phyloP scores from a whole-genome alignment of 2,797 vertebrate genomes.

The Cossypha polioptera region DNA sequence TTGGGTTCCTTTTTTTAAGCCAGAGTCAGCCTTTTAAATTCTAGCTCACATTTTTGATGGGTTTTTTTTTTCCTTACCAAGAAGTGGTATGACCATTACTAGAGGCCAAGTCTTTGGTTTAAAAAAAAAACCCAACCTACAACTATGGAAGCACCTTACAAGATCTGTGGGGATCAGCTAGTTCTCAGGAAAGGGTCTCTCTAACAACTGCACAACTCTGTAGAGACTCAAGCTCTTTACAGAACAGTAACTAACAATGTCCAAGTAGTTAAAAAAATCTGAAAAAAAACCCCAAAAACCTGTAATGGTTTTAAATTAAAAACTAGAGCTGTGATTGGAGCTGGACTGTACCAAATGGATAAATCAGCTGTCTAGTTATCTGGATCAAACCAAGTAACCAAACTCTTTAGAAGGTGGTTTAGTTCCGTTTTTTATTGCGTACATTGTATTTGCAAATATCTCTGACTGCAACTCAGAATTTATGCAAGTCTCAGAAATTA shows the following conservation, averaged over 20 bases:
- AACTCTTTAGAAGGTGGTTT: neutral
- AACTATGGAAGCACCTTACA: neutral
- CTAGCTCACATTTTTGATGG: neutral
- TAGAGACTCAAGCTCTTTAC: neutral
- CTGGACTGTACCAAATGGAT: neutral
- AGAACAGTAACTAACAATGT: neutral
- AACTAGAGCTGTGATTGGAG: neutral
- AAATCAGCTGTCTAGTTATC: neutral
- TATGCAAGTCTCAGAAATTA: neutral
- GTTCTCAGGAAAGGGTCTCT: neutral
- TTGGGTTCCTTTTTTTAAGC: neutral
- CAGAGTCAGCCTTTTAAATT: neutral
- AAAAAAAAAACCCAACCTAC: rapidly evolving
- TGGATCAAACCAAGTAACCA: neutral
- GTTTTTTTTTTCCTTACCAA: neutral
- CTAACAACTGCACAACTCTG: neutral
- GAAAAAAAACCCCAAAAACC: neutral
- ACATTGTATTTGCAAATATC: neutral
- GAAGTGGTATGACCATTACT: neutral
- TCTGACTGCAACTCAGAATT: neutral
- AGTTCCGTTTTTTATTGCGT: rapidly evolving
- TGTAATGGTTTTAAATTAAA: neutral
- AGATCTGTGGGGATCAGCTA: neutral
- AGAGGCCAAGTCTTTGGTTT: neutral
- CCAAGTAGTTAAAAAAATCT: neutral